A percentile compares a stretch with the other conserved stretches of the same genome.
Conservation (phyloP, 2,888 invertebrate genomes). For the Chouioia cunea region DNA sequence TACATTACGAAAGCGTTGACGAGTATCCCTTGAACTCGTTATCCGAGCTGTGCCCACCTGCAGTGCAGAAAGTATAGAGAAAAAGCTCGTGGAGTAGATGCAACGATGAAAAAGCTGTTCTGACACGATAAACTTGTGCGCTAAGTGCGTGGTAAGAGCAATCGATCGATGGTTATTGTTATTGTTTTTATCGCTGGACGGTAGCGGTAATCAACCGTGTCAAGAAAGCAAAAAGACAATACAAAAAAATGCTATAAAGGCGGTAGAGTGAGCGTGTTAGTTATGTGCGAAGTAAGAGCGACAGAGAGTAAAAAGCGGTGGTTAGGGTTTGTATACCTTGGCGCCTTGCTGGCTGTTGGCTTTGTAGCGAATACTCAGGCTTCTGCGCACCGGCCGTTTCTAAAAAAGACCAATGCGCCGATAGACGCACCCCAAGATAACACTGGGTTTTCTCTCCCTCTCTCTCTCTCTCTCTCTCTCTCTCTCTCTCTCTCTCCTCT, state of each 20-base stretch:
- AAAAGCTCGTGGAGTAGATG: no score
- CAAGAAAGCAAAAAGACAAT: no score
- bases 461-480: no score
- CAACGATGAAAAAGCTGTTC: no score
- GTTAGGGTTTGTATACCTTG: slow-evolving; percentile 68
- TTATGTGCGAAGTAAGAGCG: background rate
- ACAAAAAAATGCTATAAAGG: no score
- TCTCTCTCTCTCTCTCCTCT: slow-evolving; percentile 23
- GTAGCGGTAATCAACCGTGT: no score
- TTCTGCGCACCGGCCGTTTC: slow-evolving; percentile 71
- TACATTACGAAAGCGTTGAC: no score
- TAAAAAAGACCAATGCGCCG: slow-evolving; percentile 68
- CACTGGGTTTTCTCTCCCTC: slow-evolving; percentile 32
- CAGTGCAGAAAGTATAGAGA: no score
- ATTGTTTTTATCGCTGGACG: slow-evolving; percentile 49
- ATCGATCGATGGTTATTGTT: slow-evolving; percentile 44
- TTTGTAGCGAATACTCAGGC: slow-evolving; percentile 73
- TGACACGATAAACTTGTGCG: background rate
- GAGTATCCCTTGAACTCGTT: no score
- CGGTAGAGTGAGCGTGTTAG: background rate
- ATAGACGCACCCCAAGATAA: slow-evolving; percentile 50
- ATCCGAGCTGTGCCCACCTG: no score
- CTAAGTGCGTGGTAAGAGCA: background rate
- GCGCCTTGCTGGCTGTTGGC: slow-evolving; percentile 71
- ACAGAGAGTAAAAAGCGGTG: slow-evolving; percentile 20